These are phyloP conservation scores for Oligia latruncula DNA, from an alignment of 2,888 invertebrate species.

Conservation along the genomic window DNA sequence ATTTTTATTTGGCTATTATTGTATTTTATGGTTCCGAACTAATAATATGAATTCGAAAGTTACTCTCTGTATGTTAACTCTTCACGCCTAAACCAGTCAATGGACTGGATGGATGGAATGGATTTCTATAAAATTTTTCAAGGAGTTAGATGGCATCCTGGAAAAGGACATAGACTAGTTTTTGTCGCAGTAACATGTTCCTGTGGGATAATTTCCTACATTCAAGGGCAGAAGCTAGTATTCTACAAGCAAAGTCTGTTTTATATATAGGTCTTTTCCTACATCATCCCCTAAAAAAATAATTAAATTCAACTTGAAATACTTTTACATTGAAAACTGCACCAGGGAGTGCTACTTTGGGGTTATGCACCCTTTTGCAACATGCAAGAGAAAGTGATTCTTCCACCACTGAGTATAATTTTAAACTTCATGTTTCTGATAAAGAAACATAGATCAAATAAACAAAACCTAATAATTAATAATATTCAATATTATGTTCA, in stretches of 20 bases:
- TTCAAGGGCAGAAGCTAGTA: not conserved
- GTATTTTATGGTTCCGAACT: not conserved
- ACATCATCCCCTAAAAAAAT: not conserved
- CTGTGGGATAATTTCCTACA: no score
- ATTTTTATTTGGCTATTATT: not conserved
- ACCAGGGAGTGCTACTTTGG: no score
- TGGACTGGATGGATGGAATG: not conserved
- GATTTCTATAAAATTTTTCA: not conserved
- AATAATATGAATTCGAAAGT: not conserved
- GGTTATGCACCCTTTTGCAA: no score
- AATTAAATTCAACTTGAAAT: not conserved
- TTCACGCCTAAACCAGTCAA: not conserved
- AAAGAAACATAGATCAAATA: not conserved
- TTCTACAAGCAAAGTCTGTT: not conserved
- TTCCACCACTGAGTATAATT: not conserved
- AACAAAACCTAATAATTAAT: not conserved
- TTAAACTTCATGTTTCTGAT: not conserved
- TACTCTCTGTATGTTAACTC: not conserved
- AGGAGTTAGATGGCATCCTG: not conserved
- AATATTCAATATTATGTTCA: not conserved
- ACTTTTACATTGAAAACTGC: not conserved
- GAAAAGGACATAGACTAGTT: not conserved
- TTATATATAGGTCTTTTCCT: not conserved
- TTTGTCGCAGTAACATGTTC: not conserved
- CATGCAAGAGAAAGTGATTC: not conserved